Evolutionary conservation across 2,113 vertebrate species (phyloP), one percentile per base, ranked within the genome.

Genomic region (Bettongia penicillata): DNA sequence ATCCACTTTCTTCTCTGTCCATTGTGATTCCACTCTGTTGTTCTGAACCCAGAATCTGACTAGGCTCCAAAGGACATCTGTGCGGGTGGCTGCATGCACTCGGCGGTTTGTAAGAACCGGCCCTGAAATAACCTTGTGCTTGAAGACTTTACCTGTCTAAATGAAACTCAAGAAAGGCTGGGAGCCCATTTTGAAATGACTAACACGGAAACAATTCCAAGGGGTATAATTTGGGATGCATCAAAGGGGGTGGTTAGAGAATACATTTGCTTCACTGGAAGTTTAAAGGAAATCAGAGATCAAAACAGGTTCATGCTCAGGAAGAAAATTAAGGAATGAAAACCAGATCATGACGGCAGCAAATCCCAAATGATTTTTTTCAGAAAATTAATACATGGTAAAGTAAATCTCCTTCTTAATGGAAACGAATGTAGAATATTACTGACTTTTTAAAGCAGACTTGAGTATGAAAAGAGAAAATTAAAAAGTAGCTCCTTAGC

Each of bases 111-210:
- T 92, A 94, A 53, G 93, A 8, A 0, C 92, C 97, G 97, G 97
- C 97, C 97, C 97, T 94, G 11, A 96, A 97, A 96, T 98, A 97
- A 97, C 98, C 97, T 98, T 97, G 95, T 97, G 96, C 97, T 97
- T 98, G 97, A 97, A 97, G 97, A 97, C 96, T 98, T 98, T 98
- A 98, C 98, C 97, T 97, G 97, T 96, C 94, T 97, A 98, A 98
- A 98, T 98, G 97, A 98, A 98, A 98, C 96, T 97, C 97, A 97
- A 95, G 97, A 95, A 97, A 98, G 96, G 97, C 97, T 96, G 96
- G 97, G 97, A 97, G 97, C 95, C 95, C 96, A 95, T 98, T 98
- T 97, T 96, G 97, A 97, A 98, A 98, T 97, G 96, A 98, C 94
- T 96, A 97, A 97, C 96, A 94, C 94, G 23, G 94, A 96, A 97